Evolutionary conservation across 2,888 invertebrate species (phyloP).

Genomic region (Epicampocera succincta): DNA sequence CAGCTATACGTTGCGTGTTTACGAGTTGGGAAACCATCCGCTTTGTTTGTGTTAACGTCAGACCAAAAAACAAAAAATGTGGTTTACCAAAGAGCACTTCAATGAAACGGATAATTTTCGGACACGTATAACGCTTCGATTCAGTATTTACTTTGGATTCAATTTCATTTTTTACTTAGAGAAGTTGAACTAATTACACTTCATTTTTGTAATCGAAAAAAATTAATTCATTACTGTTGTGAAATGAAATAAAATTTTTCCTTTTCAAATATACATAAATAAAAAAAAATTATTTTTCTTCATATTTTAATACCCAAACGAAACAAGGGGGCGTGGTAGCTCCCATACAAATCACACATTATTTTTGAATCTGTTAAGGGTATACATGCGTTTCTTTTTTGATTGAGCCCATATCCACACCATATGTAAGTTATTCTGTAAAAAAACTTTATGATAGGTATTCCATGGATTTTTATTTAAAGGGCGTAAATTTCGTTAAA

Average conservation of each 20-base stretch:
- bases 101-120: conserved; percentile 53
- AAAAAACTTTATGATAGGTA: no score
- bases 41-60: conserved; percentile 33
- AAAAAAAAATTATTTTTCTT: conserved; percentile 48
- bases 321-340: no score
- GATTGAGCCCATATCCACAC: no score
- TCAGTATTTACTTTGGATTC: conserved; percentile 17
- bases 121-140: conserved; percentile 31
- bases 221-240: conserved; percentile 54
- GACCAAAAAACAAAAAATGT: conserved; percentile 52
- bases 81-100: conserved; percentile 45
- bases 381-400: no score
- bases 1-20: conserved; percentile 58
- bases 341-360: no score
- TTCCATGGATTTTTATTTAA: no score
- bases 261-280: no score
- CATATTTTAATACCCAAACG: no score
- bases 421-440: no score
- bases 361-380: no score
- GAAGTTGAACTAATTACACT: conserved; percentile 55
- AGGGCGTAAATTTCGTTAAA: no score
- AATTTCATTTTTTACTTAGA: conserved; percentile 26
- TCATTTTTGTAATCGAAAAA: conserved; percentile 57
- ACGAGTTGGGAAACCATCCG: conserved; percentile 55
- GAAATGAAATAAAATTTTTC: conserved; percentile 14